Percentiles rank a stretch among this genome's conserved stretches.
Conservation (phyloP, 2,888 invertebrate species). For the Gandaritis pyraliata region DNA sequence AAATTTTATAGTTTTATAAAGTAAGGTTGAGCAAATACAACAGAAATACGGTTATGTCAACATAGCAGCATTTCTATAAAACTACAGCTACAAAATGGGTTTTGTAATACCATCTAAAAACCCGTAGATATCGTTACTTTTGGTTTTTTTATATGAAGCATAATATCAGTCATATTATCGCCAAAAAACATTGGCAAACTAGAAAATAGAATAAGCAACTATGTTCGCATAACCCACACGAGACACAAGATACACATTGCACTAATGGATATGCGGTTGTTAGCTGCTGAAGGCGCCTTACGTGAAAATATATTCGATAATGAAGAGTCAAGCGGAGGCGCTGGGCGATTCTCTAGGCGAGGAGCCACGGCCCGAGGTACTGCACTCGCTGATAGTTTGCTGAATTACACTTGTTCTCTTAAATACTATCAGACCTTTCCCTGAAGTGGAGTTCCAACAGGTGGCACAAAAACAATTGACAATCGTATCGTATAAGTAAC, state of each 20-base stretch:
- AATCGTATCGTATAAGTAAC: no score
- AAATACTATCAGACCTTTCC: no score
- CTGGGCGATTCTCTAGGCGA: conserved; percentile 82
- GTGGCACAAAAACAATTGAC: no score
- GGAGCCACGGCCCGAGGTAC: conserved; percentile 80
- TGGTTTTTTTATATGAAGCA: no score
- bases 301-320: conserved; percentile 97
- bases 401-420: conserved; percentile 50
- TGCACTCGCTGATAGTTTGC: conserved; percentile 41
- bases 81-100: not conserved
- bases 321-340: conserved; percentile 94
- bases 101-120: no score
- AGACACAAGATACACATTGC: conserved; percentile 47
- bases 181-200: no score
- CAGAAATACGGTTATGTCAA: conserved; percentile 17
- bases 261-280: conserved; percentile 51
- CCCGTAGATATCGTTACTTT: no score
- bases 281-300: conserved; percentile 98
- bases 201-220: conserved; percentile 9
- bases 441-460: no score
- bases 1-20: not conserved
- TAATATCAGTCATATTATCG: no score
- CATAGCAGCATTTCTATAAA: conserved; percentile 4
- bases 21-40: conserved; percentile 6
- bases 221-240: conserved; percentile 35